Evolutionary conservation across 2,888 invertebrate species (phyloP), one percentile per base, ranked within the genome.

Genomic region (Tenthredo scrophulariae): DNA sequence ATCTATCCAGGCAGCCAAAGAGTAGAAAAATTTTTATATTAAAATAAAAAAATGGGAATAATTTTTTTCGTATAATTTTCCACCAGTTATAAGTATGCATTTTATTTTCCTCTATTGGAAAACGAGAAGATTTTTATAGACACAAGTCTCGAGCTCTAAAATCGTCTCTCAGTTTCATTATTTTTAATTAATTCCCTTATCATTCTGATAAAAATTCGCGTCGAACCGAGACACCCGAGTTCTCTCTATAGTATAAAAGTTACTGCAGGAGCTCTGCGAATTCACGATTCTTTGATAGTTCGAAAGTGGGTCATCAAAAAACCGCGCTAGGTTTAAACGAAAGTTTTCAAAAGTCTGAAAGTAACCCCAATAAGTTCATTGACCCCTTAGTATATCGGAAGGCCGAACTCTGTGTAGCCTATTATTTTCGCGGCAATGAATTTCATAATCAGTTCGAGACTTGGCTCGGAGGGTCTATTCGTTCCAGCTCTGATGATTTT

Each of bases 1-100:
- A 93, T 93, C 93, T 93, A 93, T 93, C 93, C 93, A 89, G 90
- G 92, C 92, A 91, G 92, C 93, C 90, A 89, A 88, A 88, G 88
- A 84, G 87, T 87, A 87, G 88, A 89, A 88, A 88, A 79, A 88
- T 89, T 88, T 87, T 85, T 88, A 89, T 87, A 88, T 80, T 62
- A 77, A 62, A 62, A 80, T 40, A 62, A 40, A 13, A 22, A 22
- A n/a, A 37, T 80, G 13, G 2, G 50, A 13, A 79, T 7, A 62
- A 6, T 50, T 50, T 77, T 10, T 29, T 50, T 50, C 50, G 43
- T 77, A 13, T 29, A 65, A 10, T 62, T 37, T 70, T 18, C 9
- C 40, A 9, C n/a, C 3, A 33, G 4, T 9, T 70, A 18, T 37
- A 43, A 46, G 3, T 13, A 46, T 46, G 15, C 15, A 46, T 46